A percentile compares a stretch with the other conserved stretches of the same genome.
Conservation (phyloP, 2,113 vertebrate species). For the Isichthys henryi region DNA sequence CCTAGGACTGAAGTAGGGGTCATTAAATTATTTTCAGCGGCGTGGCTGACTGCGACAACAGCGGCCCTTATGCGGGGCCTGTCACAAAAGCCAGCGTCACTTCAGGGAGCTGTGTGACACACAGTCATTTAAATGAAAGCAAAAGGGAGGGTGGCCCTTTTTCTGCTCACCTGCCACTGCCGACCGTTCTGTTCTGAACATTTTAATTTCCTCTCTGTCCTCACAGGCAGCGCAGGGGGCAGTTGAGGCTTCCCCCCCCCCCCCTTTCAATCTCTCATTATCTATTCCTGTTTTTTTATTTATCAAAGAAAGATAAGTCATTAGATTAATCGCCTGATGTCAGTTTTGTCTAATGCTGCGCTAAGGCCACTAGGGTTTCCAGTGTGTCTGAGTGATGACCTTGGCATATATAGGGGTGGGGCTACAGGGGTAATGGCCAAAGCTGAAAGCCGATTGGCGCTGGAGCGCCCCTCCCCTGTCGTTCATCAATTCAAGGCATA, state of each 20-base stretch:
- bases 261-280: not conserved
- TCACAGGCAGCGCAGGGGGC: not conserved
- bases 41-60: not conserved
- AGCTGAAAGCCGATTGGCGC: not conserved
- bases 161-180: not conserved
- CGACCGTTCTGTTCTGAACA: not conserved
- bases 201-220: constrained; percentile 12
- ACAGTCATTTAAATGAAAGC: constrained; percentile 1
- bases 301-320: constrained; percentile 10
- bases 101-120: not conserved
- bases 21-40: constrained; percentile 13
- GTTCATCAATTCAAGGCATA: not conserved
- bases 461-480: not conserved
- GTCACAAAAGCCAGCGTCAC: constrained; percentile 4
- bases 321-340: constrained; percentile 3
- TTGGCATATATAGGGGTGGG: not conserved
- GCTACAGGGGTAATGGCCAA: not conserved
- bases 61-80: not conserved
- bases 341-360: not conserved
- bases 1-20: not conserved
- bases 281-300: not conserved
- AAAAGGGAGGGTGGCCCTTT: not conserved
- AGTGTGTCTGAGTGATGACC: not conserved
- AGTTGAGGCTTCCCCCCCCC: not conserved
- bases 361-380: not conserved